These are phyloP conservation scores for Pangasius larnaudii DNA, from an alignment of 2,797 vertebrate species.

Conservation along the genomic window DNA sequence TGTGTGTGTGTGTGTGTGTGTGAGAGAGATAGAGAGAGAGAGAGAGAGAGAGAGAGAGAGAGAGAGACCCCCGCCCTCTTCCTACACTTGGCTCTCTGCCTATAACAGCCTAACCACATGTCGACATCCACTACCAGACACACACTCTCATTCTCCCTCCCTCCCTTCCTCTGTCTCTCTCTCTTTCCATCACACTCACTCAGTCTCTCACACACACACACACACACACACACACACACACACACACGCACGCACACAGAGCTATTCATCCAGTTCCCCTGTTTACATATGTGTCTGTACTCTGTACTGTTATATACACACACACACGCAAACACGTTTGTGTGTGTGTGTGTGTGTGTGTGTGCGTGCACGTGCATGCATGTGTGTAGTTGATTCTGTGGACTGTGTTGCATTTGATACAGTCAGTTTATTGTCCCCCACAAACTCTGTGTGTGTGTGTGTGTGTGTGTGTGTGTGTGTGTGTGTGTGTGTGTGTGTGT, in stretches of 20 bases:
- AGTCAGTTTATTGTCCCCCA: slow-evolving; percentile 32
- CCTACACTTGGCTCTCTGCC: slow-evolving; percentile 52
- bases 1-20: neutral
- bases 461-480: neutral
- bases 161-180: slow-evolving; percentile 23
- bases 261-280: slow-evolving; percentile 26
- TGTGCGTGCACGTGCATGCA: neutral
- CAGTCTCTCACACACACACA: slow-evolving; percentile 8
- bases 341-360: neutral
- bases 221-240: slow-evolving; percentile 2
- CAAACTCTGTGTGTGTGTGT: neutral
- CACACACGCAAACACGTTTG: neutral
- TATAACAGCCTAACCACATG: slow-evolving; percentile 60
- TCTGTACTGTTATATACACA: slow-evolving; percentile 29
- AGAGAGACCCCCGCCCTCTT: slow-evolving; percentile 32
- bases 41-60: slow-evolving; percentile 16
- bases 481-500: slow-evolving; percentile 17
- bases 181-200: slow-evolving; percentile 40
- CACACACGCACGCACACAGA: slow-evolving; percentile 31
- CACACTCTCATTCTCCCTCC: slow-evolving; percentile 24
- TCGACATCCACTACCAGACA: slow-evolving; percentile 55
- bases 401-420: slow-evolving; percentile 34
- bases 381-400: slow-evolving; percentile 12
- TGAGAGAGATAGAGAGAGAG: slow-evolving; percentile 9
- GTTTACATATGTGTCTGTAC: slow-evolving; percentile 45